These are phyloP conservation scores for Eremophila alpestris DNA, from an alignment of 2,797 vertebrate species.

Conservation along the genomic window DNA sequence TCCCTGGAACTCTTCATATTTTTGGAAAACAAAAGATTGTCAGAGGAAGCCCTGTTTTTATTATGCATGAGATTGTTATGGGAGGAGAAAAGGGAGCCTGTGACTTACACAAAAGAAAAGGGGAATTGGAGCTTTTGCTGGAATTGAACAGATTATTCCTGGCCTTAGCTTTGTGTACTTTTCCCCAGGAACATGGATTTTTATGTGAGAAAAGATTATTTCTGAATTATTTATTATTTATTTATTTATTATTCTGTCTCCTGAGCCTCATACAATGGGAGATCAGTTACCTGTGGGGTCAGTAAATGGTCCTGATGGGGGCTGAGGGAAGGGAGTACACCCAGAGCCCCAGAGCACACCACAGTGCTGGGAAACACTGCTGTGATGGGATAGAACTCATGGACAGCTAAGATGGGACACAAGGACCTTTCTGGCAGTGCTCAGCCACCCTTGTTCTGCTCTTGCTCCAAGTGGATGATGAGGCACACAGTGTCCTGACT, in stretches of 20 bases:
- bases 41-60: slow-evolving; percentile 67
- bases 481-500: background rate
- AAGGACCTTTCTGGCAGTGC: background rate
- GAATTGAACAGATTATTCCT: slow-evolving; percentile 62
- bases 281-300: slow-evolving; percentile 45
- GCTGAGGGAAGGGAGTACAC: background rate
- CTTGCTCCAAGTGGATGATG: slow-evolving; percentile 20
- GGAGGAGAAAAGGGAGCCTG: slow-evolving; percentile 62
- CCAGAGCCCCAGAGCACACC: background rate
- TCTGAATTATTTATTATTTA: slow-evolving; percentile 57
- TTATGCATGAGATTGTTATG: slow-evolving; percentile 66
- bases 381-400: background rate
- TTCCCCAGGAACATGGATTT: slow-evolving; percentile 60
- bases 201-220: slow-evolving; percentile 64
- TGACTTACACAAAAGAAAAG: slow-evolving; percentile 48
- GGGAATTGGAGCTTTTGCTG: slow-evolving; percentile 47
- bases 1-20: slow-evolving; percentile 66
- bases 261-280: background rate
- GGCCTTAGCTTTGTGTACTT: slow-evolving; percentile 56
- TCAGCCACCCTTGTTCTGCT: background rate
- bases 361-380: background rate
- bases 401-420: background rate
- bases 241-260: slow-evolving; percentile 13
- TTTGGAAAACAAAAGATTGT: slow-evolving; percentile 71
- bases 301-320: background rate